phyloP scores from a whole-genome alignment of 2,113 vertebrate genomes.

The Lates calcarifer region DNA sequence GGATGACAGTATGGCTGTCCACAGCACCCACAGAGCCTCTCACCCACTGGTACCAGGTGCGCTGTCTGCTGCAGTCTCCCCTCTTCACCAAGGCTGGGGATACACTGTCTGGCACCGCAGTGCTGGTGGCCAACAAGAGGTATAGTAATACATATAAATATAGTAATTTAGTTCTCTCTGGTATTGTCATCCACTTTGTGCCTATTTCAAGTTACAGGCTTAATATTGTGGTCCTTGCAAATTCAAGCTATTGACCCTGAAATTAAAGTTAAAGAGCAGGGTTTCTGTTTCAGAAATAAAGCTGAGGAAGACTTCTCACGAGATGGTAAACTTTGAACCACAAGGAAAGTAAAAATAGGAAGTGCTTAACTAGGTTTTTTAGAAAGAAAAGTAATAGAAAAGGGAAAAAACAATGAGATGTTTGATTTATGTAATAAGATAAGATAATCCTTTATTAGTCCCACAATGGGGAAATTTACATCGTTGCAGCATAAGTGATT shows the following conservation, averaged over 20 bases:
- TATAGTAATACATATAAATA: conserved; percentile 42
- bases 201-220: background rate
- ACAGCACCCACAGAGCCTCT: conserved; percentile 95
- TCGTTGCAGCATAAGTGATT: no score
- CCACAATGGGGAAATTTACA: no score
- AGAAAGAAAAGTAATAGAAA: background rate
- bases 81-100: conserved; percentile 96
- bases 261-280: background rate
- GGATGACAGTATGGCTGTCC: conserved; percentile 95
- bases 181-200: no score
- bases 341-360: background rate
- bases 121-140: conserved; percentile 96
- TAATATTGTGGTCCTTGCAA: background rate
- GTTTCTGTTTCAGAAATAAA: no score
- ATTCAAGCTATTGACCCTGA: background rate
- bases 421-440: no score
- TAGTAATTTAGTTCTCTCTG: no score
- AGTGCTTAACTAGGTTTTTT: background rate
- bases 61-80: conserved; percentile 95
- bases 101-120: conserved; percentile 93
- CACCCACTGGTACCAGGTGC: conserved; percentile 97
- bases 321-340: background rate
- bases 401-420: background rate
- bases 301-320: no score
- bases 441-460: no score